Evolutionary conservation across 1,140 invertebrate species (phyloP).

Genomic region (Drosophila funebris): DNA sequence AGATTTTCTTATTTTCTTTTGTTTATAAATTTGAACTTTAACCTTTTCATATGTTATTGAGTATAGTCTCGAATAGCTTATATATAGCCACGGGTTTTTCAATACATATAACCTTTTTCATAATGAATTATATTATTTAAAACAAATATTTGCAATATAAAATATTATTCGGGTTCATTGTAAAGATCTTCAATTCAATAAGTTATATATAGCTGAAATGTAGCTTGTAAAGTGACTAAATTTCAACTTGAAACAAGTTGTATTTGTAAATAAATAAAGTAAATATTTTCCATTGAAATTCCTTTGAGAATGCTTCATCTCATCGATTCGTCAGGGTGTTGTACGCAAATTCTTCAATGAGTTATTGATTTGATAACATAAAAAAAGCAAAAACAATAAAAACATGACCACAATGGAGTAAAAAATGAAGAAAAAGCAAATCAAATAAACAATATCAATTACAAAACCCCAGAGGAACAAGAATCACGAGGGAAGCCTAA

Average conservation of each 20-base stretch:
- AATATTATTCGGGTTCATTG: no score
- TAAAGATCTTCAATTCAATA: no score
- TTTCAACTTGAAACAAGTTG: background rate
- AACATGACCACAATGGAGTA: conserved; percentile 20
- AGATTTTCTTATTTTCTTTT: background rate
- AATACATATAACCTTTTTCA: no score
- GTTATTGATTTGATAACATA: conserved; percentile 38
- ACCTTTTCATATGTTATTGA: no score
- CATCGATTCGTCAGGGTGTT: conserved; percentile 4
- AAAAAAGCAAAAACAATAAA: conserved; percentile 32
- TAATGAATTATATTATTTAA: no score
- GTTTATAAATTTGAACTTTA: background rate
- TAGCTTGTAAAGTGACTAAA: background rate
- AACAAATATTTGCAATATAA: no score
- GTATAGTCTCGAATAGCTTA: no score
- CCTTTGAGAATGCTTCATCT: conserved; percentile 2
- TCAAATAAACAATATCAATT: conserved; percentile 70
- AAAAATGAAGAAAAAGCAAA: conserved; percentile 17
- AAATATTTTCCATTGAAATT: conserved; percentile 14
- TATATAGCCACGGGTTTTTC: no score
- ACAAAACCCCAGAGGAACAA: conserved; percentile 65
- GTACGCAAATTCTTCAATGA: conserved; percentile 25
- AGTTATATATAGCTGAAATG: no score
- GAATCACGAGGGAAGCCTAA: conserved; percentile 23
- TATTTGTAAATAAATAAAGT: background rate